These are phyloP conservation scores for Troides helena DNA, from an alignment of 2,888 invertebrate species.

Conservation along the genomic window DNA sequence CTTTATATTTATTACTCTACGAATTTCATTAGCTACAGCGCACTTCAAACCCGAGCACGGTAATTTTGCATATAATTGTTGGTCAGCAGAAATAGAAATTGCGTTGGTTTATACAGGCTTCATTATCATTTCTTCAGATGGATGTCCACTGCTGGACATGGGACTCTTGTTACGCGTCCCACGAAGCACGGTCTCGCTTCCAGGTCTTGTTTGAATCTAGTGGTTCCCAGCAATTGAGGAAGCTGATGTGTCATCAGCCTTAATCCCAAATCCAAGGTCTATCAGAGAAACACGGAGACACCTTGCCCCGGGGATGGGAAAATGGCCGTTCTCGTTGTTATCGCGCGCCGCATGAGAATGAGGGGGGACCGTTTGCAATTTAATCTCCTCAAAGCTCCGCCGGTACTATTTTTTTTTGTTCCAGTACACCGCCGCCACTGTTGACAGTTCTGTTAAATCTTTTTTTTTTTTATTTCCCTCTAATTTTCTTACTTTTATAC, in stretches of 20 bases:
- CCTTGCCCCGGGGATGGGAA: conserved; percentile 44
- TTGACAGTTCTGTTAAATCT: conserved; percentile 27
- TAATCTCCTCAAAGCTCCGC: conserved; percentile 57
- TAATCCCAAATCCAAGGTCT: conserved; percentile 29
- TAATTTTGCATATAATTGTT: no score
- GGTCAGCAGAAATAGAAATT: no score
- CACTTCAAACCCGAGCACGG: no score
- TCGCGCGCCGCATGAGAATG: conserved; percentile 54
- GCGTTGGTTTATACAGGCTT: no score
- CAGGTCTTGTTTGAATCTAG: no score
- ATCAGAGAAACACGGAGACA: conserved; percentile 43
- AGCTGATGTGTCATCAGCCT: conserved; percentile 6
- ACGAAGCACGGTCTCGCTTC: no score
- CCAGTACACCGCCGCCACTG: conserved; percentile 36
- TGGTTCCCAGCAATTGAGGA: not conserved
- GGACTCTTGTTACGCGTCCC: no score
- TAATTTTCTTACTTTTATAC: conserved; percentile 31
- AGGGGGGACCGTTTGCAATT: conserved; percentile 56
- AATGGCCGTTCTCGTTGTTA: conserved; percentile 47
- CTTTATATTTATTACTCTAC: no score
- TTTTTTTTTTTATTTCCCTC: conserved; percentile 35
- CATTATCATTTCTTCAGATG: no score
- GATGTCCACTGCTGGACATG: no score
- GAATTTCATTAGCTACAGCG: no score
- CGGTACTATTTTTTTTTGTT: conserved; percentile 45